Percentiles rank a stretch among this genome's conserved stretches.
Conservation (phyloP, 2,888 invertebrate species). For the Horisme vitalbata region DNA sequence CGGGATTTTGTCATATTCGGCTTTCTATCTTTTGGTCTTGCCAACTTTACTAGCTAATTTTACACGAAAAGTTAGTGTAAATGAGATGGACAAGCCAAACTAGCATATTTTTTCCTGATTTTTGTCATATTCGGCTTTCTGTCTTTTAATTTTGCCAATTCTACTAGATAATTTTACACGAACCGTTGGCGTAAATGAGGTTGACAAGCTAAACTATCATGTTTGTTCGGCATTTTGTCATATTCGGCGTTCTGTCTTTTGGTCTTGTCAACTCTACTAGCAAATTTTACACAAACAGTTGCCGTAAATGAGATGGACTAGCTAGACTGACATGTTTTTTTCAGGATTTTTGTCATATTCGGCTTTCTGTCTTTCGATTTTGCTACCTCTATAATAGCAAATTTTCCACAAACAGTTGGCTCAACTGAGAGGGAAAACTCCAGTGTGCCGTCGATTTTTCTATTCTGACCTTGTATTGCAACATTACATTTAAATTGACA, state of each 20-base stretch:
- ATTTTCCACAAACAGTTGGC: neutral
- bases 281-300: slow-evolving; percentile 41
- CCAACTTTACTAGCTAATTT: slow-evolving; percentile 37
- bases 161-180: too few relatives aligned
- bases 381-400: too few relatives aligned
- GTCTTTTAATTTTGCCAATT: too few relatives aligned
- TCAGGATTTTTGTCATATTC: too few relatives aligned
- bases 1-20: neutral
- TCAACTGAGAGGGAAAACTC: too few relatives aligned
- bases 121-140: too few relatives aligned
- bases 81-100: slow-evolving; percentile 44
- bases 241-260: neutral
- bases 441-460: slow-evolving; percentile 42
- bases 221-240: too few relatives aligned
- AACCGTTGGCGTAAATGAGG: neutral
- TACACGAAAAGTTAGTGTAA: slow-evolving; percentile 35
- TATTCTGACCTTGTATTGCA: slow-evolving; percentile 37
- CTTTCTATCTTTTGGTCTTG: neutral
- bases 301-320: slow-evolving; percentile 44
- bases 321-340: too few relatives aligned
- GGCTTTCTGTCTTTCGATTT: too few relatives aligned
- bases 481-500: slow-evolving; percentile 46
- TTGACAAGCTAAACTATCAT: too few relatives aligned
- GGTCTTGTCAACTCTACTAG: slow-evolving; percentile 10
- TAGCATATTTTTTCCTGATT: too few relatives aligned